A percentile compares a stretch with the other conserved stretches of the same genome.
Conservation (phyloP, 2,797 vertebrate species). For the Apodemus agrarius region DNA sequence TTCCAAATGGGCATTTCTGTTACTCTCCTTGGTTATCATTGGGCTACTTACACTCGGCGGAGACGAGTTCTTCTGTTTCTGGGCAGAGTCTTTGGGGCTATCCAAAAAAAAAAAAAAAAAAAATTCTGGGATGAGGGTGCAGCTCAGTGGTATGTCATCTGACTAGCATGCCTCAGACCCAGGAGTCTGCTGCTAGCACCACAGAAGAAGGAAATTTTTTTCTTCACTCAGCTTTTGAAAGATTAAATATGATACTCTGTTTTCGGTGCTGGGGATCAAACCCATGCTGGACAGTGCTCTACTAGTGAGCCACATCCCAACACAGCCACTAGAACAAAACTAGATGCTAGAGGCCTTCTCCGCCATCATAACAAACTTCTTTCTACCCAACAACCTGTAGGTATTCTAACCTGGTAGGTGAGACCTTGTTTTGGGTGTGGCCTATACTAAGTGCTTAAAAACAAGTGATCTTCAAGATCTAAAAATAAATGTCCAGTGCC, state of each 20-base stretch:
- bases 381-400: neutral
- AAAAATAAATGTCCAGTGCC: neutral
- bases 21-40: constrained; percentile 71
- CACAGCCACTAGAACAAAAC: neutral
- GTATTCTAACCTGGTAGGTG: neutral
- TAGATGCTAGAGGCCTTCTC: neutral
- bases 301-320: neutral
- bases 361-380: constrained; percentile 7
- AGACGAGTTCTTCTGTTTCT: constrained; percentile 73
- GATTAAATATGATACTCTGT: neutral
- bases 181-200: neutral
- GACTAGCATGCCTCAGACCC: neutral
- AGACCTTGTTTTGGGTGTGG: constrained; percentile 4
- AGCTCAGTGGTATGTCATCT: neutral
- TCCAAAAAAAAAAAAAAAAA: constrained; percentile 62
- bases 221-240: constrained; percentile 47
- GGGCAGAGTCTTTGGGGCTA: constrained; percentile 76
- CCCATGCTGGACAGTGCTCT: neutral
- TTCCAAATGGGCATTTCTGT: constrained; percentile 74
- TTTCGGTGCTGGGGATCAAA: neutral
- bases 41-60: constrained; percentile 74
- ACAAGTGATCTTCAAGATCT: neutral
- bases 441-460: neutral
- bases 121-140: neutral
- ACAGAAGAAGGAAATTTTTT: neutral